These are phyloP conservation scores for Ailurus styani DNA, from an alignment of 2,113 vertebrate species.

Conservation along the genomic window DNA sequence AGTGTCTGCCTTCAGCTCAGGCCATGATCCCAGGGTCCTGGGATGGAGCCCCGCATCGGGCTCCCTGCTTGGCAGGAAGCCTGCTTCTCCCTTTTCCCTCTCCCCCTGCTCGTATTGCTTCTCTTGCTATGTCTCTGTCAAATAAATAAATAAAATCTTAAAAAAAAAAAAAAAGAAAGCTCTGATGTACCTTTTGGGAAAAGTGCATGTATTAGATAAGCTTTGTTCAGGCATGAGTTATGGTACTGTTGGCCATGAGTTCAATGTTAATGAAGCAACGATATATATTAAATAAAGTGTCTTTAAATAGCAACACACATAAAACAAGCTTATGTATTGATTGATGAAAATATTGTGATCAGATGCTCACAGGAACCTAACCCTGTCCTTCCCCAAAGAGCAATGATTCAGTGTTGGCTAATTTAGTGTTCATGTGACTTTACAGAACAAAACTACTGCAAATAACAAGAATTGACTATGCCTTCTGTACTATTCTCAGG, in stretches of 20 bases:
- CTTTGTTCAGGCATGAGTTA: slow-evolving; percentile 7
- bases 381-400: background rate
- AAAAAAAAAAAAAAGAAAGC: too few species aligned
- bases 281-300: background rate
- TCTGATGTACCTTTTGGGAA: background rate
- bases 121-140: too few species aligned
- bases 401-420: slow-evolving; percentile 33
- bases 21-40: too few species aligned
- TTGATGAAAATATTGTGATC: slow-evolving; percentile 42
- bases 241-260: background rate
- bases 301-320: slow-evolving; percentile 30
- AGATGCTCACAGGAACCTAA: background rate
- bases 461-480: slow-evolving; percentile 19
- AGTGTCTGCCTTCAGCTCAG: too few species aligned
- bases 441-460: slow-evolving; percentile 12
- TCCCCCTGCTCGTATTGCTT: too few species aligned
- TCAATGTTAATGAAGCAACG: slow-evolving; percentile 39
- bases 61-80: too few species aligned
- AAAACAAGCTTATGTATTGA: slow-evolving; percentile 29
- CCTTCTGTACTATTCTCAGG: background rate
- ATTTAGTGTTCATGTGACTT: slow-evolving; percentile 15
- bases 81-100: too few species aligned
- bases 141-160: too few species aligned
- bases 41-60: too few species aligned
- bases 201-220: background rate